Evolutionary conservation across 23 tunicate species (phyloP), one percentile per base, ranked within the genome.

Genomic region (Ciona savignyi): DNA sequence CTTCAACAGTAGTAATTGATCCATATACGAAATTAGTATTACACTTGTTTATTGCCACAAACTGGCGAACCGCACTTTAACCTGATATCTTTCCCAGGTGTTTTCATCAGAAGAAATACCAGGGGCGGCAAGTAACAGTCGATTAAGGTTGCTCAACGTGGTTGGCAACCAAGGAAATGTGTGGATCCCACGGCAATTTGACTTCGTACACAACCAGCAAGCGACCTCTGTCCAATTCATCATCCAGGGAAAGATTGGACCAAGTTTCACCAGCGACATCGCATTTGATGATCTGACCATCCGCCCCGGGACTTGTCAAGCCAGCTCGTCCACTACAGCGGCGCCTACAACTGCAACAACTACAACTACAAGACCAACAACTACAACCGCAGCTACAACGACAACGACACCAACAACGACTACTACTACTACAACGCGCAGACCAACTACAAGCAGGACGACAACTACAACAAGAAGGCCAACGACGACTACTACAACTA

Each of bases 261-360:
- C 81, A 33, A 91, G 84, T 32, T 91, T 91, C 72, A 91, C 97
- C 19, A 85, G 97, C 65, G 97, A 91, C 60, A 71, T 88, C 48
- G 97, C 97, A 25, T 25, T 91, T 29, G 97, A 91, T 65, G 97
- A 91, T 48, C 49, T 91, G 23, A 4, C 64, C 2, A 69, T 89
- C 19, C 70, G 78, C 15, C 72, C 78, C 25, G 96, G 96, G 32
- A 28, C 29, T 1, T 86, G 93, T 69, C 68, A 34, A 20, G 79
- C 62, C 3, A n/a, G 49, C 24, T n/a, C 68, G 0, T 19, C 73
- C 11, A 35, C 89, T 1, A 70, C 89, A 27, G 70, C 66, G 0
- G 19, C 77, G n/a, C 76, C 77, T n/a, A 70, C 91, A 0, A 66
- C 72, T 19, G 25, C 86, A 0, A 82, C 75, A n/a, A 60, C n/a